phyloP scores from a whole-genome alignment of 37 sponge, comb jelly and placozoan species.

The Dysidea cf. avara region DNA sequence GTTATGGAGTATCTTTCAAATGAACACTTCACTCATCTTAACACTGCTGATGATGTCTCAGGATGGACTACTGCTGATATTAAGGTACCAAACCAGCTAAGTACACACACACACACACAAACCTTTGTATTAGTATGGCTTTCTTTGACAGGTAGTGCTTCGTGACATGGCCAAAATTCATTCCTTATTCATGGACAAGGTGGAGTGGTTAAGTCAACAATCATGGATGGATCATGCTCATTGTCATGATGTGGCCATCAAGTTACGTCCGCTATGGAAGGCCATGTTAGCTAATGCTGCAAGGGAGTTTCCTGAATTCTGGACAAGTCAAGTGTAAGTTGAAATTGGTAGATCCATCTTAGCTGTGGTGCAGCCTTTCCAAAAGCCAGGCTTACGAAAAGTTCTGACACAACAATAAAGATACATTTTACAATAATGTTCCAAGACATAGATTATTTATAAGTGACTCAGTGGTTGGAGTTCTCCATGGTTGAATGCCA shows the following conservation, averaged over 20 bases:
- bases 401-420: too few relatives aligned
- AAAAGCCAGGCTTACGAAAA: too few relatives aligned
- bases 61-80: constrained; percentile 57
- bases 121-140: too few relatives aligned
- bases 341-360: too few relatives aligned
- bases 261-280: constrained; percentile 55
- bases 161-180: constrained; percentile 69
- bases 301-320: constrained; percentile 61
- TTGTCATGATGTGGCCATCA: constrained; percentile 1
- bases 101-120: too few relatives aligned
- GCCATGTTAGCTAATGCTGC: constrained; percentile 54
- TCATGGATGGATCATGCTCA: constrained; percentile 50
- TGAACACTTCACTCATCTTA: constrained; percentile 32
- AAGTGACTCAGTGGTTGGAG: too few relatives aligned
- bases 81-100: constrained; percentile 30
- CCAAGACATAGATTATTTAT: too few relatives aligned
- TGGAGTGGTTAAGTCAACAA: constrained; percentile 9
- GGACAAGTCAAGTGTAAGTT: constrained; percentile 33
- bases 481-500: too few relatives aligned
- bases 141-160: constrained; percentile 49
- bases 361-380: too few relatives aligned
- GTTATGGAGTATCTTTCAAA: constrained; percentile 67
- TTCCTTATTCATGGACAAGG: constrained; percentile 32
- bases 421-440: too few relatives aligned
- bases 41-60: constrained; percentile 57